Evolutionary conservation across 1,140 invertebrate genomes (phyloP).

Genomic region (Drosophila ambigua): DNA sequence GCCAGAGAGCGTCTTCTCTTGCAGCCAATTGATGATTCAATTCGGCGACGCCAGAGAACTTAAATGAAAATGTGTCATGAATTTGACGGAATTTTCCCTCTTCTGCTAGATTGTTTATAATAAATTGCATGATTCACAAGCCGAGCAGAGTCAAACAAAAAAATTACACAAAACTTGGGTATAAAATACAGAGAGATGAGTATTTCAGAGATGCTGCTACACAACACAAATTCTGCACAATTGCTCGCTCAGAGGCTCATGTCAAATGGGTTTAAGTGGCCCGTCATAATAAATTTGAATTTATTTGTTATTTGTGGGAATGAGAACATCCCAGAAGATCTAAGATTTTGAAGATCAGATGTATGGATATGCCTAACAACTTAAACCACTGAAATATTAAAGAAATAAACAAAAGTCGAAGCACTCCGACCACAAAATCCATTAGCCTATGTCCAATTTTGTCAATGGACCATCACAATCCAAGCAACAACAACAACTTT

Average conservation of each 20-base stretch:
- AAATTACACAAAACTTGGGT: conserved; percentile 16
- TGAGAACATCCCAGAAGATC: conserved; percentile 22
- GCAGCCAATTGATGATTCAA: conserved; percentile 58
- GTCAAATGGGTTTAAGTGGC: conserved; percentile 71
- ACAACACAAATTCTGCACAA: conserved; percentile 39
- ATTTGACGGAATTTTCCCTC: conserved; percentile 32
- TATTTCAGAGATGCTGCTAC: conserved; percentile 1
- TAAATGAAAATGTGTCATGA: conserved; percentile 67
- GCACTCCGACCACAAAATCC: conserved; percentile 38
- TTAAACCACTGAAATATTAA: not conserved
- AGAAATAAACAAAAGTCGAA: conserved; percentile 14
- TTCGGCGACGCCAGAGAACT: conserved; percentile 26
- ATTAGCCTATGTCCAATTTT: conserved; percentile 63
- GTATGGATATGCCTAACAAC: not conserved
- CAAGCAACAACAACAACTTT: conserved; percentile 42
- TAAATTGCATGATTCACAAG: conserved; percentile 68
- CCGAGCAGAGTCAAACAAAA: not conserved
- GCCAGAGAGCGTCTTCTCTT: conserved; percentile 12
- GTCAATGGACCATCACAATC: conserved; percentile 49
- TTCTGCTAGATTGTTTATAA: conserved; percentile 67
- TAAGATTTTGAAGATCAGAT: not conserved
- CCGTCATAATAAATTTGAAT: conserved; percentile 71
- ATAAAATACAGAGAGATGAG: conserved; percentile 6
- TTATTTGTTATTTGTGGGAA: conserved; percentile 47
- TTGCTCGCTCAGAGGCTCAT: conserved; percentile 51